These are phyloP conservation scores for Tachina fera DNA, from an alignment of 2,888 invertebrate species.

Conservation along the genomic window DNA sequence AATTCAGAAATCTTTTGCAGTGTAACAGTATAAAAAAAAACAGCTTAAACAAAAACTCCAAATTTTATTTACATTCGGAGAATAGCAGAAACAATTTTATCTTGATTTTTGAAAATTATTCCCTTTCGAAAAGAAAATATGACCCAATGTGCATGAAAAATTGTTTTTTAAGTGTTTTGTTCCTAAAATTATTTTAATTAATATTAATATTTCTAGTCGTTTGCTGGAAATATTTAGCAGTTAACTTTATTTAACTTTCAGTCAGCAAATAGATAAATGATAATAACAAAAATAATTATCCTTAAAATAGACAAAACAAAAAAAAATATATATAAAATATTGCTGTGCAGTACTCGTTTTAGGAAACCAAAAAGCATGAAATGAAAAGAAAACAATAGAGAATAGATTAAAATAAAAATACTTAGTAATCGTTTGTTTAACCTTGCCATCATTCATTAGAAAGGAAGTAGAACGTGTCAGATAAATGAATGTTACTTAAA, in stretches of 20 bases:
- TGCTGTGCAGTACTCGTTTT: constrained; percentile 3
- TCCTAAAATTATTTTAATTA: constrained; percentile 33
- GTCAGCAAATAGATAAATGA: constrained; percentile 46
- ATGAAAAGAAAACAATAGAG: constrained; percentile 45
- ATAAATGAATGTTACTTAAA: not conserved
- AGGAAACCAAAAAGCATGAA: constrained; percentile 1
- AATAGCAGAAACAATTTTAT: not conserved
- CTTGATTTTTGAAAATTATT: too few relatives aligned
- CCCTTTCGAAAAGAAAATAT: too few relatives aligned
- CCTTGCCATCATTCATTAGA: constrained; percentile 62
- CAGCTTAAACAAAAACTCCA: not conserved
- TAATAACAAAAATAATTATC: constrained; percentile 8
- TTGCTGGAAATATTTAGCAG: constrained; percentile 9
- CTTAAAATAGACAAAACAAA: constrained; percentile 23
- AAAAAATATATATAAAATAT: constrained; percentile 53
- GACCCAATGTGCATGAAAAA: too few relatives aligned
- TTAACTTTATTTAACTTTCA: not conserved
- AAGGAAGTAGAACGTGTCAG: constrained; percentile 24
- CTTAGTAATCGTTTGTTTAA: constrained; percentile 53
- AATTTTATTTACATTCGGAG: not conserved
- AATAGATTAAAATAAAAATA: constrained; percentile 27
- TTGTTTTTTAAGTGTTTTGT: not conserved
- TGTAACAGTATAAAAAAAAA: not conserved
- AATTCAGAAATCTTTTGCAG: not conserved
- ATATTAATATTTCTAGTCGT: constrained; percentile 34